Percentiles rank a stretch among this genome's conserved stretches.
Evolutionary conservation across 2,888 invertebrate genomes (phyloP).

Genomic region (Deroplatys truncata): DNA sequence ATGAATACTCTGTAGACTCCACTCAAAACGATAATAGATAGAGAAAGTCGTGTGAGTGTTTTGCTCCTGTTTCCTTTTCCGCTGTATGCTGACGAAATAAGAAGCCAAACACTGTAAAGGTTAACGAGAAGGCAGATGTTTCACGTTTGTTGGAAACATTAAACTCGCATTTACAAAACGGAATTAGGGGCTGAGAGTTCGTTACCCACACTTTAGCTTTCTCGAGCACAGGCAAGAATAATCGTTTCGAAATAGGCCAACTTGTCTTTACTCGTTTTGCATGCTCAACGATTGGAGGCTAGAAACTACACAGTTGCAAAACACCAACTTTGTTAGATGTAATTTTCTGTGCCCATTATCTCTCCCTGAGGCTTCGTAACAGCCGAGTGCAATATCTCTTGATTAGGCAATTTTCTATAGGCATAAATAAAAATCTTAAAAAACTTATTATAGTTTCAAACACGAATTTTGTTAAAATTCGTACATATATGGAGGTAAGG

Average conservation of each 20-base stretch:
- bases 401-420: too few relatives aligned
- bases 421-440: too few relatives aligned
- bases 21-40: too few relatives aligned
- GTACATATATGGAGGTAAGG: too few relatives aligned
- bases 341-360: background rate
- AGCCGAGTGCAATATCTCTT: too few relatives aligned
- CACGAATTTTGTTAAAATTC: too few relatives aligned
- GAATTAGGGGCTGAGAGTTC: background rate
- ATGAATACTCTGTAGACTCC: too few relatives aligned
- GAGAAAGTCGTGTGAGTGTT: too few relatives aligned
- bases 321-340: background rate
- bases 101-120: background rate
- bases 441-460: too few relatives aligned
- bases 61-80: too few relatives aligned
- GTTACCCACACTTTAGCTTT: background rate
- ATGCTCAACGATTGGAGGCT: background rate
- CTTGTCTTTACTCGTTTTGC: background rate
- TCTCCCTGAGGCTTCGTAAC: background rate
- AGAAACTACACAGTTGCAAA: background rate
- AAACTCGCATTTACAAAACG: background rate
- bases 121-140: background rate
- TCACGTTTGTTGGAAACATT: background rate
- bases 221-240: background rate
- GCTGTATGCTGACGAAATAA: background rate
- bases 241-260: background rate